Percentiles rank a stretch among this genome's conserved stretches.
Conservation (phyloP, 2,888 invertebrate genomes). For the Gryllus longicercus region DNA sequence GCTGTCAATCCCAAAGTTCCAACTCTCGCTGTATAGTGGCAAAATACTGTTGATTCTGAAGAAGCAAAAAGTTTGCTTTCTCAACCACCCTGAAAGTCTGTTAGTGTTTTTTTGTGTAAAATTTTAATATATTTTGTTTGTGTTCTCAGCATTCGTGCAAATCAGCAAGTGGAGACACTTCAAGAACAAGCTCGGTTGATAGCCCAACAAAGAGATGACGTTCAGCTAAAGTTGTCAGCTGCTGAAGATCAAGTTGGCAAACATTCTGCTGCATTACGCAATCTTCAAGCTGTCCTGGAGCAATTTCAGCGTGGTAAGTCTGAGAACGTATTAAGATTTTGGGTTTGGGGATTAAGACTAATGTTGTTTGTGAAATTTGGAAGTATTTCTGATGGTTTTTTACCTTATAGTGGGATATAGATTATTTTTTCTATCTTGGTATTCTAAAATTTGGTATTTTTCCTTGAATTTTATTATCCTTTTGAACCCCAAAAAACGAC, state of each 20-base stretch:
- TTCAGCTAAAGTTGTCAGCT: conserved; percentile 66
- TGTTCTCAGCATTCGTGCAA: conserved; percentile 68
- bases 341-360: background rate
- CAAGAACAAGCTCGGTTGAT: conserved; percentile 75
- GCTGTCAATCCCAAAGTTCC: too few relatives aligned
- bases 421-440: too few relatives aligned
- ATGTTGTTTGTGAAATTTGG: background rate
- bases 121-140: background rate
- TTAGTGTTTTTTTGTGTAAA: background rate
- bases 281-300: conserved; percentile 90
- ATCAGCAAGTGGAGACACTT: conserved; percentile 83
- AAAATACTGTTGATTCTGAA: too few relatives aligned
- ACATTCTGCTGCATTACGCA: conserved; percentile 76
- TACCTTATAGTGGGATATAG: too few relatives aligned
- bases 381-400: too few relatives aligned
- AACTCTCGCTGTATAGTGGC: too few relatives aligned
- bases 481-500: too few relatives aligned
- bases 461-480: too few relatives aligned
- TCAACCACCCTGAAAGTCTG: background rate
- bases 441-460: too few relatives aligned
- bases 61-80: background rate
- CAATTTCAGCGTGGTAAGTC: conserved; percentile 83
- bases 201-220: conserved; percentile 79
- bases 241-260: conserved; percentile 76
- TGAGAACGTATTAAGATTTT: background rate